These are phyloP conservation scores for Agonopterix subpropinquella DNA, from an alignment of 2,888 invertebrate genomes.

Conservation along the genomic window DNA sequence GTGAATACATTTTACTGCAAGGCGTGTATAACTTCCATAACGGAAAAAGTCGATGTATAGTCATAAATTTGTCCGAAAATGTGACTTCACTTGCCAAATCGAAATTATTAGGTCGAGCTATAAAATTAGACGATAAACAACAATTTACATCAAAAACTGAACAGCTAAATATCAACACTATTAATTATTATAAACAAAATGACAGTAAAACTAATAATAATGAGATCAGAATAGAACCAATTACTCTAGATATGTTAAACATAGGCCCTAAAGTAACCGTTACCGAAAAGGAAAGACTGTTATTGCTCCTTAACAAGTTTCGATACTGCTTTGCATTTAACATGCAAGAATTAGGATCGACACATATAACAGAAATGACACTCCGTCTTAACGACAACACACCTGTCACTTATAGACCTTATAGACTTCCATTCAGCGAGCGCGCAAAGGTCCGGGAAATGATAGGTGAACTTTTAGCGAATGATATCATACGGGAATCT, in stretches of 20 bases:
- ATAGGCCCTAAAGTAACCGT: not conserved
- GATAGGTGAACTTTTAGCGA: conserved; percentile 4
- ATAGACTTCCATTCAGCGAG: not conserved
- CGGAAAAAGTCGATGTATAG: not conserved
- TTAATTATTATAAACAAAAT: conserved; percentile 1
- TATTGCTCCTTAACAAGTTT: not conserved
- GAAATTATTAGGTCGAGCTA: not conserved
- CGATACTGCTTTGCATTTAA: conserved; percentile 1
- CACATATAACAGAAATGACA: not conserved
- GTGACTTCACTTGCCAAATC: not conserved
- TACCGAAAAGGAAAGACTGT: not conserved
- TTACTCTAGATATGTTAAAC: not conserved
- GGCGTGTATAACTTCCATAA: conserved; percentile 1
- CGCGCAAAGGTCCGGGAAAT: conserved; percentile 1
- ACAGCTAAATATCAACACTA: not conserved
- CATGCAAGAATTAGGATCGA: not conserved
- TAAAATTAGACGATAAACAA: not conserved
- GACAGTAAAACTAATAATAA: not conserved
- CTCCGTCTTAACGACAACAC: not conserved
- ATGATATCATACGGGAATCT: conserved; percentile 5
- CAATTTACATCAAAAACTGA: too few species aligned
- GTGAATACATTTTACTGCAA: too few species aligned
- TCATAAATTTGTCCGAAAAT: not conserved
- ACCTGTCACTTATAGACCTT: not conserved
- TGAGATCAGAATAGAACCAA: not conserved